Evolutionary conservation across 2,888 invertebrate species (phyloP).

Genomic region (Pogonocherus hispidulus): DNA sequence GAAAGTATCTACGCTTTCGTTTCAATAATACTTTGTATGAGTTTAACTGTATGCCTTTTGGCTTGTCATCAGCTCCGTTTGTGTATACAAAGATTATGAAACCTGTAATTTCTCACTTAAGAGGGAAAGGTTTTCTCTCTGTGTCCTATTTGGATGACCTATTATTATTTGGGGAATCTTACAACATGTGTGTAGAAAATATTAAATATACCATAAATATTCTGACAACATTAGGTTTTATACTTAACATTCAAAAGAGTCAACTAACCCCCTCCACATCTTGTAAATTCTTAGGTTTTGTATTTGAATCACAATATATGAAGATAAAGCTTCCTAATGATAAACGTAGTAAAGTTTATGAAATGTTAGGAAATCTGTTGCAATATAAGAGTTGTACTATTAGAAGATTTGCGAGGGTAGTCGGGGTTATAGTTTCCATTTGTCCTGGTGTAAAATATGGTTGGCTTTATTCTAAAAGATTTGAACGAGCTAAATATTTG

Average conservation of each 20-base stretch:
- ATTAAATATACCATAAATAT: constrained; percentile 23
- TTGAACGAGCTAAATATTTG: constrained; percentile 24
- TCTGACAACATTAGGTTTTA: too few species aligned
- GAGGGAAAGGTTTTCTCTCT: constrained; percentile 9
- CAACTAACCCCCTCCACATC: background rate
- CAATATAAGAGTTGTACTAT: background rate
- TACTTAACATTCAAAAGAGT: too few species aligned
- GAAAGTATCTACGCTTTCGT: background rate
- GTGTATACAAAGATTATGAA: constrained; percentile 19
- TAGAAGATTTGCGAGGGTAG: background rate
- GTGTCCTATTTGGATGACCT: constrained; percentile 28
- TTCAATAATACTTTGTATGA: background rate
- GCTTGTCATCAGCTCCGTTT: background rate
- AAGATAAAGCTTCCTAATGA: constrained; percentile 3
- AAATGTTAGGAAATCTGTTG: background rate
- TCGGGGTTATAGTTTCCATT: background rate
- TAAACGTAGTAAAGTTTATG: background rate
- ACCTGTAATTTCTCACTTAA: constrained; percentile 4
- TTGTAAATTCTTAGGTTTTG: constrained; percentile 28
- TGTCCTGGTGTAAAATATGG: constrained; percentile 5
- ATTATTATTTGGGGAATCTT: constrained; percentile 2
- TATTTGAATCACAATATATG: background rate
- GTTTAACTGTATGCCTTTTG: background rate
- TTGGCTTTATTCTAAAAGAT: background rate
- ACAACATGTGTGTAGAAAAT: constrained; percentile 10